A percentile compares a stretch with the other conserved stretches of the same genome.
Conservation (phyloP, 1,140 invertebrate species). For the Meteorus sp. region DNA sequence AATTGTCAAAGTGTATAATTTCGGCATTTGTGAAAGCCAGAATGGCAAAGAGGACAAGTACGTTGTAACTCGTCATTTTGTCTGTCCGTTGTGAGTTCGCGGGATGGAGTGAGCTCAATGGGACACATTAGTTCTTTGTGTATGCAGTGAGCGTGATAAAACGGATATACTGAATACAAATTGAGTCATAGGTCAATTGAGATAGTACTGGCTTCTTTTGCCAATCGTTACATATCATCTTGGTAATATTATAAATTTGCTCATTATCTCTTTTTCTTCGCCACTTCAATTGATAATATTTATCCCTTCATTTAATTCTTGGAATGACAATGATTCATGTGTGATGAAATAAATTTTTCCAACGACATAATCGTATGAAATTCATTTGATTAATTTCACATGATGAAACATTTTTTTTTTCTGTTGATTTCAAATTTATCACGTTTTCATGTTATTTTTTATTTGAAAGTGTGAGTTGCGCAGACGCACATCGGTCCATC, state of each 20-base stretch:
- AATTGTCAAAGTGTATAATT: slow-evolving; percentile 31
- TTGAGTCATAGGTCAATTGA: slow-evolving; percentile 53
- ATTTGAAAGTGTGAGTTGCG: too few relatives aligned
- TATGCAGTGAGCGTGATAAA: slow-evolving; percentile 32
- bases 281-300: too few relatives aligned
- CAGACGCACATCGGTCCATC: slow-evolving; percentile 38
- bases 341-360: too few relatives aligned
- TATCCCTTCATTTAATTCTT: too few relatives aligned
- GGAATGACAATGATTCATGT: too few relatives aligned
- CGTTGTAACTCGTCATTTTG: slow-evolving; percentile 38
- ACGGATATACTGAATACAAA: slow-evolving; percentile 22
- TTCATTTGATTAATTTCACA: too few relatives aligned
- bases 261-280: too few relatives aligned
- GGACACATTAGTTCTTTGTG: slow-evolving; percentile 17
- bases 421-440: too few relatives aligned
- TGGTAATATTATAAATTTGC: not conserved
- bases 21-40: slow-evolving; percentile 33
- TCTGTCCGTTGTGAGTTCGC: slow-evolving; percentile 31
- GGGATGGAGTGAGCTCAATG: slow-evolving; percentile 41
- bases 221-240: not conserved
- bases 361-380: too few relatives aligned
- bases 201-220: slow-evolving; percentile 35
- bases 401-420: too few relatives aligned
- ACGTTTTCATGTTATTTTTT: too few relatives aligned
- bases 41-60: slow-evolving; percentile 32